phyloP scores from a whole-genome alignment of 1,140 invertebrate genomes.

The Anadara kagoshimensis region DNA sequence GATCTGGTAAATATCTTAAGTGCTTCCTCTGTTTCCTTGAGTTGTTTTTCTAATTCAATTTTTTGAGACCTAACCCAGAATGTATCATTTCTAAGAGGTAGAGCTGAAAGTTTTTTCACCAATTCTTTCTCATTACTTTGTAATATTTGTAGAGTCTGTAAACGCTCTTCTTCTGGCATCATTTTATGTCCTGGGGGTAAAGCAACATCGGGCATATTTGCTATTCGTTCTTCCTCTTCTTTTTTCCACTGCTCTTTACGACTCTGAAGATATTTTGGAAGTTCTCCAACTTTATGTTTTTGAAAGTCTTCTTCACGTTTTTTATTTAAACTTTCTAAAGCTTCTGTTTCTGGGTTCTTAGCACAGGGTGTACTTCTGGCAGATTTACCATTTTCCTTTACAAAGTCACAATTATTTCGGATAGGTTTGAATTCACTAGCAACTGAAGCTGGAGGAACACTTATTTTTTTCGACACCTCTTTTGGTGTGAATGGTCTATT shows the following conservation, averaged over 20 bases:
- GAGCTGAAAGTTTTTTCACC: conserved; percentile 84
- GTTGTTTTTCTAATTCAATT: conserved; percentile 87
- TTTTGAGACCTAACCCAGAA: conserved; percentile 84
- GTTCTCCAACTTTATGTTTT: no score
- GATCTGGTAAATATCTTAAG: conserved; percentile 91
- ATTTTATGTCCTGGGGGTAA: conserved; percentile 85
- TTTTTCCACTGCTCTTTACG: conserved; percentile 74
- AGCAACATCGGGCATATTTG: conserved; percentile 76
- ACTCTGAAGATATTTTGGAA: not conserved
- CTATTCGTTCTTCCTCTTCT: conserved; percentile 73
- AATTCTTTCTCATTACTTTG: conserved; percentile 87
- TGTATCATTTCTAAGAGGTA: conserved; percentile 90
- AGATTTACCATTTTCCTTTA: no score
- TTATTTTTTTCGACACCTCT: no score
- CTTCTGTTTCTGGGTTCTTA: no score
- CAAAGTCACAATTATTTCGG: no score
- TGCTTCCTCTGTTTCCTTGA: conserved; percentile 88
- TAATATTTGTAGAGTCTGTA: conserved; percentile 83
- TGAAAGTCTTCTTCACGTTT: no score
- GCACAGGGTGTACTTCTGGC: no score
- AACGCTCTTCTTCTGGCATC: conserved; percentile 85
- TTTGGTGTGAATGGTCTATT: no score
- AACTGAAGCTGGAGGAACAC: no score
- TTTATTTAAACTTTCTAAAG: no score
- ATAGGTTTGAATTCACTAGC: no score